Conservation (phyloP, 1,140 invertebrate species). For the Lanistes nyassanus region DNA sequence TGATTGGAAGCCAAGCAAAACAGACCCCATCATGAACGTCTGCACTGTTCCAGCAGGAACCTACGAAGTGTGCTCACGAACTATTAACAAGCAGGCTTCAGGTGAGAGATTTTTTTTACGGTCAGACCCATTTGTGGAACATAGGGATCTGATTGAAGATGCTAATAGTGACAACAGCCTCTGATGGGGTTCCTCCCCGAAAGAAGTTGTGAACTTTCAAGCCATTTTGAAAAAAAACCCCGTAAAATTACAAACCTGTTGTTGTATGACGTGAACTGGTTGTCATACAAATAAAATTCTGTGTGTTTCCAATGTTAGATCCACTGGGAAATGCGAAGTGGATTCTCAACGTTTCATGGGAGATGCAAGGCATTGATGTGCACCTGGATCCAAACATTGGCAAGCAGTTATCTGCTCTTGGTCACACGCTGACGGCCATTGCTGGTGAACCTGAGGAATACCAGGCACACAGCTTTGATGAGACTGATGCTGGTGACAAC, state of each 20-base stretch:
- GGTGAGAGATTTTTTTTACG: conserved; percentile 39
- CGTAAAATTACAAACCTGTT: too few relatives aligned
- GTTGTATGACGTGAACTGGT: too few relatives aligned
- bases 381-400: conserved; percentile 96
- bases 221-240: too few relatives aligned
- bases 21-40: conserved; percentile 85
- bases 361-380: conserved; percentile 99
- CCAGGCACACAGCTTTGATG: conserved; percentile 34
- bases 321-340: conserved; percentile 86
- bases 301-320: background rate
- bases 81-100: conserved; percentile 66
- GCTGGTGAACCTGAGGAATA: conserved; percentile 70
- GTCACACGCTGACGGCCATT: conserved; percentile 93
- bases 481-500: conserved; percentile 28
- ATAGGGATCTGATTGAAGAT: too few relatives aligned
- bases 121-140: too few relatives aligned
- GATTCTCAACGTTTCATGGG: conserved; percentile 97
- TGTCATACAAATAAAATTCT: too few relatives aligned
- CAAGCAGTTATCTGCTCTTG: conserved; percentile 91
- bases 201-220: too few relatives aligned
- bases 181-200: too few relatives aligned
- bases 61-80: conserved; percentile 95
- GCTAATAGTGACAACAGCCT: too few relatives aligned
- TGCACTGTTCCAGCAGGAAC: conserved; percentile 98
- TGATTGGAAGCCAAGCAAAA: conserved; percentile 92